Conservation (phyloP, 2,888 invertebrate species). For the Cotesia congregata region DNA sequence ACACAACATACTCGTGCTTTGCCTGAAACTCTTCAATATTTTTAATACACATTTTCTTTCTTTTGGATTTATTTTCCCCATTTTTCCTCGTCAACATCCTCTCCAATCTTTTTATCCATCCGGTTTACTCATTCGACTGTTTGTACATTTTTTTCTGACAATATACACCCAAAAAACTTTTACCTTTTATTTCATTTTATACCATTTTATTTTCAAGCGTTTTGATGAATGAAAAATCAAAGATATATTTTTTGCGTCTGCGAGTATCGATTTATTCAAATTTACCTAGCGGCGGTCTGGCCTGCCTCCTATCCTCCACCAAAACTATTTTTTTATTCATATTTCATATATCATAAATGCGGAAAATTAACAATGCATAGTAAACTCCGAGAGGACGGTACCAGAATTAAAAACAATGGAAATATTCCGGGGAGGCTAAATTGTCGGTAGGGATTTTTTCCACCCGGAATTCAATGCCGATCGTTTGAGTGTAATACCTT, state of each 20-base stretch:
- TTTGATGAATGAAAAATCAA: conserved; percentile 18
- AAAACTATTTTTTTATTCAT: conserved; percentile 8
- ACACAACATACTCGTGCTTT: conserved; percentile 29
- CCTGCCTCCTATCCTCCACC: not conserved
- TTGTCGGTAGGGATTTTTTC: not conserved
- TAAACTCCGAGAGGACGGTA: conserved; percentile 31
- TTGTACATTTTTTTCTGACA: conserved; percentile 8
- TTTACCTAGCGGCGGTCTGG: not conserved
- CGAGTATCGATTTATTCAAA: not conserved
- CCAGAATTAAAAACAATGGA: conserved; percentile 53
- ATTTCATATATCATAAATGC: conserved; percentile 15
- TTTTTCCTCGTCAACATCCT: conserved; percentile 11
- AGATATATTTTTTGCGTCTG: conserved; percentile 4
- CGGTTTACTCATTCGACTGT: conserved; percentile 17
- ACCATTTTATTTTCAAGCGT: not conserved
- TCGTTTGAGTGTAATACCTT: conserved; percentile 22
- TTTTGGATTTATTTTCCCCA: conserved; percentile 1
- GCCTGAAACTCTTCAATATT: conserved; percentile 31
- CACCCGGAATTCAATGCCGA: conserved; percentile 23
- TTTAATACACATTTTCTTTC: conserved; percentile 36
- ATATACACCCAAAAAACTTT: not conserved
- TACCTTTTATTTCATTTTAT: not conserved
- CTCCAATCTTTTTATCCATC: conserved; percentile 18
- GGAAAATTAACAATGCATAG: conserved; percentile 26
- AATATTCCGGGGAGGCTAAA: conserved; percentile 44